Percentiles rank a stretch among this genome's conserved stretches.
Evolutionary conservation across 2,888 invertebrate genomes (phyloP).

Genomic region (Acronicta psi): DNA sequence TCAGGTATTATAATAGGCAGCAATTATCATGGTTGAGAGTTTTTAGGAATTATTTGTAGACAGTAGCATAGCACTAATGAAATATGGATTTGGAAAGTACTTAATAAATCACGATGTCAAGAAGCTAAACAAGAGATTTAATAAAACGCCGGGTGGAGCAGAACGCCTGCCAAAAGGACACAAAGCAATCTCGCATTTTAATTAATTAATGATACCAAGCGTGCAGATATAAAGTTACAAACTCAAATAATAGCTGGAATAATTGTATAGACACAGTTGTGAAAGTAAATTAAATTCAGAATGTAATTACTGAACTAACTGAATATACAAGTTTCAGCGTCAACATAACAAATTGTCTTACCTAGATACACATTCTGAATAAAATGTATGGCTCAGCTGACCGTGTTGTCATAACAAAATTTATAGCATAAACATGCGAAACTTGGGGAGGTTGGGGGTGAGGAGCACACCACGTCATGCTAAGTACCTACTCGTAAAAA

Average conservation of each 20-base stretch:
- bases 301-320: conserved; percentile 7
- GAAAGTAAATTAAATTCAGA: conserved; percentile 17
- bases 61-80: conserved; percentile 28
- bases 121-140: conserved; percentile 54
- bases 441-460: conserved; percentile 64
- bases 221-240: conserved; percentile 50
- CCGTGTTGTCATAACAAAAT: conserved; percentile 77
- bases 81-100: conserved; percentile 33
- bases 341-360: conserved; percentile 47
- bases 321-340: conserved; percentile 11
- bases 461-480: conserved; percentile 69
- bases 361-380: conserved; percentile 21
- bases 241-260: conserved; percentile 38
- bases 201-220: conserved; percentile 60
- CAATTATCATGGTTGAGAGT: conserved; percentile 14
- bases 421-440: conserved; percentile 73
- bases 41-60: conserved; percentile 26
- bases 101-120: conserved; percentile 57
- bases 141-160: conserved; percentile 45
- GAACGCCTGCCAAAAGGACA: conserved; percentile 39
- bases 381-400: conserved; percentile 71
- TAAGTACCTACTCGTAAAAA: conserved; percentile 80
- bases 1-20: conserved; percentile 4
- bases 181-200: conserved; percentile 54
- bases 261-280: conserved; percentile 12